Evolutionary conservation across 2,888 invertebrate species (phyloP).

Genomic region (Eudasyphora cyanicolor): DNA sequence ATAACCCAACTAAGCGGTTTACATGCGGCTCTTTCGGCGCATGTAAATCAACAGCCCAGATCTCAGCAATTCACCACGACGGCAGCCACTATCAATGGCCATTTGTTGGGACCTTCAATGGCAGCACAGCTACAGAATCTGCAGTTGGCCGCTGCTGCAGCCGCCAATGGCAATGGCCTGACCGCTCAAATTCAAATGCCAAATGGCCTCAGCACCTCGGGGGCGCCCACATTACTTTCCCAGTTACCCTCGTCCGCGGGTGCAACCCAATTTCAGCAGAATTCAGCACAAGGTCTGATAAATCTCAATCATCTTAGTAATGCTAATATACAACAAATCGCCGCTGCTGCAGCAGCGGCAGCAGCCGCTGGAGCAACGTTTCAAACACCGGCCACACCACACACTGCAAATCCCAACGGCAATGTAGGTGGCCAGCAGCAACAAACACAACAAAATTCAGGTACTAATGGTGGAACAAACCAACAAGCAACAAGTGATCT

Average conservation of each 20-base stretch:
- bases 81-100: slow-evolving; percentile 77
- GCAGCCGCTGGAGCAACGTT: slow-evolving; percentile 74
- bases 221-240: slow-evolving; percentile 72
- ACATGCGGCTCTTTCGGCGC: slow-evolving; percentile 76
- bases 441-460: slow-evolving; percentile 43
- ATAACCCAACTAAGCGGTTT: slow-evolving; percentile 78
- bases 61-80: slow-evolving; percentile 78
- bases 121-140: slow-evolving; percentile 79
- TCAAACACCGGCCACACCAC: slow-evolving; percentile 75
- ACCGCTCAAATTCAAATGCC: slow-evolving; percentile 80
- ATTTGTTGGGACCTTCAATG: slow-evolving; percentile 78
- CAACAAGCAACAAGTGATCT: slow-evolving; percentile 60
- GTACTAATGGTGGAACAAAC: slow-evolving; percentile 55
- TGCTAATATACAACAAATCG: slow-evolving; percentile 77
- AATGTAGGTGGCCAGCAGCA: slow-evolving; percentile 60
- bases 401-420: slow-evolving; percentile 53
- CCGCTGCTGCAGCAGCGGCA: slow-evolving; percentile 75
- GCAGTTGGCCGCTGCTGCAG: slow-evolving; percentile 76
- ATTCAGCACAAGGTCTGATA: slow-evolving; percentile 74
- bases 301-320: slow-evolving; percentile 79
- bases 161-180: slow-evolving; percentile 75
- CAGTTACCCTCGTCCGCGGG: slow-evolving; percentile 72
- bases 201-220: slow-evolving; percentile 77
- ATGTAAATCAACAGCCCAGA: slow-evolving; percentile 75
- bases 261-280: slow-evolving; percentile 78